These are phyloP conservation scores for Gastrophysa polygoni DNA, from an alignment of 2,888 invertebrate genomes.

Conservation along the genomic window DNA sequence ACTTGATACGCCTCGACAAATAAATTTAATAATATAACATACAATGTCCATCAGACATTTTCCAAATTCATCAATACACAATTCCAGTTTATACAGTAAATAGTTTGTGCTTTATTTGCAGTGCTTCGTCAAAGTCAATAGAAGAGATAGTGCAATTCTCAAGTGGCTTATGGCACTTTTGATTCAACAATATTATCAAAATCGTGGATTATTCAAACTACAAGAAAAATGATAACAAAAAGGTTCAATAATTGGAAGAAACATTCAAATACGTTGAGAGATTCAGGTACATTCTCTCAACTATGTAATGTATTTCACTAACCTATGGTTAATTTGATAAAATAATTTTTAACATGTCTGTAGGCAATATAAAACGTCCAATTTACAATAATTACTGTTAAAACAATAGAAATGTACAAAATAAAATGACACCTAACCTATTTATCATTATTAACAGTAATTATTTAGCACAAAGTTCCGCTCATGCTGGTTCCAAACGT, in stretches of 20 bases:
- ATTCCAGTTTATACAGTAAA: too few relatives aligned
- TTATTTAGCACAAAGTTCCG: slow-evolving; percentile 35
- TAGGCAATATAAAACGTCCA: slow-evolving; percentile 33
- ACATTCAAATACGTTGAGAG: slow-evolving; percentile 33
- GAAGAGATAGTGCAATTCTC: neutral
- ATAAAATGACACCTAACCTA: slow-evolving; percentile 39
- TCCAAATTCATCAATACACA: too few relatives aligned
- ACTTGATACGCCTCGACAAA: too few relatives aligned
- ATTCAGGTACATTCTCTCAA: slow-evolving; percentile 54
- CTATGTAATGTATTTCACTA: slow-evolving; percentile 52
- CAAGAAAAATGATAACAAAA: neutral
- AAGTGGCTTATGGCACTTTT: neutral
- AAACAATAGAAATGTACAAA: slow-evolving; percentile 40
- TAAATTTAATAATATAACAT: too few relatives aligned
- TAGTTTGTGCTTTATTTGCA: too few relatives aligned
- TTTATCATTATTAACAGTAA: slow-evolving; percentile 39
- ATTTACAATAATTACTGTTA: slow-evolving; percentile 32
- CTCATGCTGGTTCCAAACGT: slow-evolving; percentile 32
- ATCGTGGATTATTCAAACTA: neutral
- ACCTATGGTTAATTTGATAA: slow-evolving; percentile 39
- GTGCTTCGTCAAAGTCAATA: too few relatives aligned
- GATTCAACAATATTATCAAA: too few relatives aligned
- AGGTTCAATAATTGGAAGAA: slow-evolving; percentile 21
- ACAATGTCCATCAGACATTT: too few relatives aligned
- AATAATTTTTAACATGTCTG: slow-evolving; percentile 33